A percentile compares a stretch with the other conserved stretches of the same genome.
These are phyloP conservation scores for Asbolus verrucosus DNA, from an alignment of 1,140 invertebrate genomes.

Conservation along the genomic window DNA sequence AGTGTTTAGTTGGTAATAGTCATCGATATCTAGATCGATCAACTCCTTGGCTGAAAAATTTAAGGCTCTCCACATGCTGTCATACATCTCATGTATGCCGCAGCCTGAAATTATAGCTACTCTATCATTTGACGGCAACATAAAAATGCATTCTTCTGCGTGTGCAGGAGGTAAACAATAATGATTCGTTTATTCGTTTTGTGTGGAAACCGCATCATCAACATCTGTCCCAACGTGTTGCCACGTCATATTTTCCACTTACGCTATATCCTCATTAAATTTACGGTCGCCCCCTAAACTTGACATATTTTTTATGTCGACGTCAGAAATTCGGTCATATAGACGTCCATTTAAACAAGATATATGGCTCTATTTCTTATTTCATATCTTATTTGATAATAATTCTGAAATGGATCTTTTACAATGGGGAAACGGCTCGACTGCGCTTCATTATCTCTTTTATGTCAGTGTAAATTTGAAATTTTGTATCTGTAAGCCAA, in stretches of 20 bases:
- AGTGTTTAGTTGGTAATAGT: neutral
- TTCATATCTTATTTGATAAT: conserved; percentile 38
- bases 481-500: conserved; percentile 17
- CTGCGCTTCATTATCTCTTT: conserved; percentile 39
- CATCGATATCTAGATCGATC: conserved; percentile 4
- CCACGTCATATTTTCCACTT: conserved; percentile 37
- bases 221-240: conserved; percentile 15
- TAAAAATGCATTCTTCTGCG: conserved; percentile 5
- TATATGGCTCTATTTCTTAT: conserved; percentile 40
- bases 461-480: conserved; percentile 45
- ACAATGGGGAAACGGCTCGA: conserved; percentile 24
- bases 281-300: conserved; percentile 38
- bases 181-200: conserved; percentile 17
- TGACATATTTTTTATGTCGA: conserved; percentile 41
- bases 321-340: conserved; percentile 23
- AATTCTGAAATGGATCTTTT: conserved; percentile 25
- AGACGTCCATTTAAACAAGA: conserved; percentile 21
- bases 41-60: no score
- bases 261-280: conserved; percentile 38
- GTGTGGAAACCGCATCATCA: conserved; percentile 10
- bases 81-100: no score
- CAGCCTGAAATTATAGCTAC: neutral
- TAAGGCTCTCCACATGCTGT: no score
- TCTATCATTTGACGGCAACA: conserved; percentile 17
- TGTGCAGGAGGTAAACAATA: conserved; percentile 11